Percentiles rank a stretch among this genome's conserved stretches.
Conservation (phyloP, 2,113 vertebrate genomes). For the Chaenocephalus aceratus region DNA sequence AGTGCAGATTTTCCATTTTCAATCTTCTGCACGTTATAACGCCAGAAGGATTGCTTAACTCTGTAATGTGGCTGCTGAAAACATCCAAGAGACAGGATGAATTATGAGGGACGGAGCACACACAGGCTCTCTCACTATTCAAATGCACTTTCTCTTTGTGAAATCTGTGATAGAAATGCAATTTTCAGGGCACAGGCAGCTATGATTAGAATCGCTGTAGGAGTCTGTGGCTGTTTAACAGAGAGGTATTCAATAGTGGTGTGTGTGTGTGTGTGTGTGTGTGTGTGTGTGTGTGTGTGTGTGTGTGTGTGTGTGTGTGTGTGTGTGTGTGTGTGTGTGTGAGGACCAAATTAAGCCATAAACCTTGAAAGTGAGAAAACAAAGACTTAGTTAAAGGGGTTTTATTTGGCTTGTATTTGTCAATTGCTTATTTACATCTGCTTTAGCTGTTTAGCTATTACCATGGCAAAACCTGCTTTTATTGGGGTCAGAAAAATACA, state of each 20-base stretch:
- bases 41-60: constrained; percentile 62
- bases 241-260: neutral
- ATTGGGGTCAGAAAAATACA: neutral
- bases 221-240: constrained; percentile 41
- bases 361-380: constrained; percentile 2
- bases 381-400: neutral
- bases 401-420: constrained; percentile 1
- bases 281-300: constrained; percentile 7
- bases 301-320: neutral
- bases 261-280: neutral
- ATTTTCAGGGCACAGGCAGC: constrained; percentile 52
- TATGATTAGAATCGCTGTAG: constrained; percentile 49
- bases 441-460: constrained; percentile 1
- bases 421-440: constrained; percentile 13
- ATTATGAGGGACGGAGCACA: constrained; percentile 56
- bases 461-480: constrained; percentile 11
- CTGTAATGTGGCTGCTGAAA: constrained; percentile 70
- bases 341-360: neutral
- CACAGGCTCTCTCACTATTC: constrained; percentile 9
- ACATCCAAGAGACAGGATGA: constrained; percentile 64
- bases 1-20: constrained; percentile 54
- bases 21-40: constrained; percentile 50
- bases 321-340: constrained; percentile 2
- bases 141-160: constrained; percentile 53
- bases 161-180: constrained; percentile 60